phyloP scores from a whole-genome alignment of 2,113 vertebrate species.

The Tylochromis polylepis region DNA sequence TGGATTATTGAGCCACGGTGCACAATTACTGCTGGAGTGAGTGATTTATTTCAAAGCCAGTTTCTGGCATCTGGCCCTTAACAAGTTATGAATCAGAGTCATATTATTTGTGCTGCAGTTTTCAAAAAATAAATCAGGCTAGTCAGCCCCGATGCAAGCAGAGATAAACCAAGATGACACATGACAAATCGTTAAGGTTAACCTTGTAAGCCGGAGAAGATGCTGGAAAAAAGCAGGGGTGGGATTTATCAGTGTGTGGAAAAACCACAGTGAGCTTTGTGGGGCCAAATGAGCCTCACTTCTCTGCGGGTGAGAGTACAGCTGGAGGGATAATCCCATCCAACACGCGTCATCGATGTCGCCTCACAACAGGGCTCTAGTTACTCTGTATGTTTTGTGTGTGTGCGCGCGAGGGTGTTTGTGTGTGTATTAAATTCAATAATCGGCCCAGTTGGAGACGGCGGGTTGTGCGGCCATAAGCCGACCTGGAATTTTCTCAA shows the following conservation, averaged over 20 bases:
- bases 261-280: slow-evolving; percentile 17
- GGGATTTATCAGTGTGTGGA: slow-evolving; percentile 1
- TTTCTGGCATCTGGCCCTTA: not conserved
- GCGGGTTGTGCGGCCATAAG: slow-evolving; percentile 69
- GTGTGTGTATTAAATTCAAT: slow-evolving; percentile 37
- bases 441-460: slow-evolving; percentile 64
- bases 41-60: not conserved
- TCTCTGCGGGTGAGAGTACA: slow-evolving; percentile 55
- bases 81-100: not conserved
- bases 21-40: not conserved
- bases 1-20: not conserved
- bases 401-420: slow-evolving; percentile 23
- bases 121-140: not conserved
- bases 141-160: not conserved
- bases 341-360: slow-evolving; percentile 67
- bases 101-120: not conserved
- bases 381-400: slow-evolving; percentile 35
- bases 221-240: not conserved
- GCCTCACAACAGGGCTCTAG: slow-evolving; percentile 56
- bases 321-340: slow-evolving; percentile 66
- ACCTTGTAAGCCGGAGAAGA: not conserved
- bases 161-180: not conserved
- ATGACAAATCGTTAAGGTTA: not conserved
- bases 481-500: slow-evolving; percentile 82
- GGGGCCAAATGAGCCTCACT: slow-evolving; percentile 41